Conservation (phyloP, 2,113 vertebrate genomes). For the Thunnus maccoyii region DNA sequence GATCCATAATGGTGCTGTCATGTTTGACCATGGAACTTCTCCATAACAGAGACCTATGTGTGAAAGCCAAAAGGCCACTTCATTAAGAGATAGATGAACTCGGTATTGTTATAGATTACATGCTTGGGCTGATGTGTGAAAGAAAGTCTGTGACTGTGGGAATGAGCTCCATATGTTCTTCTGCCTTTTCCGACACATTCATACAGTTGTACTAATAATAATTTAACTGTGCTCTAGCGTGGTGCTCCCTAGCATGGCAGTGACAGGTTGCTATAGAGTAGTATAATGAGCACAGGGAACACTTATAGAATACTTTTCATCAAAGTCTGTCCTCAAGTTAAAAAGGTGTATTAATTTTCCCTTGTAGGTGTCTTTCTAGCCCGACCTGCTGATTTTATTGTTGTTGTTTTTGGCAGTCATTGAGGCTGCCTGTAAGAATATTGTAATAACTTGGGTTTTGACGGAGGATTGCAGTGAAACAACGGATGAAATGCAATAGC, state of each 20-base stretch:
- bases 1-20: constrained; percentile 2
- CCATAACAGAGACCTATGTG: constrained; percentile 4
- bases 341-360: neutral
- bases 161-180: constrained; percentile 20
- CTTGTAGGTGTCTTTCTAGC: neutral
- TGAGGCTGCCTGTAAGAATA: constrained; percentile 12
- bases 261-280: constrained; percentile 30
- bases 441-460: constrained; percentile 8
- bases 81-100: constrained; percentile 16
- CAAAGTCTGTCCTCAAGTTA: neutral
- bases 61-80: constrained; percentile 23
- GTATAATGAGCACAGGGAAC: constrained; percentile 10
- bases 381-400: constrained; percentile 24
- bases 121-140: constrained; percentile 35
- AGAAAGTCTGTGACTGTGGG: constrained; percentile 1
- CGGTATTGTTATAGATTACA: constrained; percentile 10
- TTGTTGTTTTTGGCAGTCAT: neutral
- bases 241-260: constrained; percentile 1
- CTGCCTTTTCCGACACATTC: constrained; percentile 1
- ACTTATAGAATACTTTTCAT: constrained; percentile 7
- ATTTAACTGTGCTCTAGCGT: neutral
- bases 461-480: neutral
- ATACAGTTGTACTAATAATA: neutral
- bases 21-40: constrained; percentile 20
- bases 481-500: neutral